Base-by-base conservation (phyloP, 2,888 invertebrate species). In the Cephus spinipes region DNA sequence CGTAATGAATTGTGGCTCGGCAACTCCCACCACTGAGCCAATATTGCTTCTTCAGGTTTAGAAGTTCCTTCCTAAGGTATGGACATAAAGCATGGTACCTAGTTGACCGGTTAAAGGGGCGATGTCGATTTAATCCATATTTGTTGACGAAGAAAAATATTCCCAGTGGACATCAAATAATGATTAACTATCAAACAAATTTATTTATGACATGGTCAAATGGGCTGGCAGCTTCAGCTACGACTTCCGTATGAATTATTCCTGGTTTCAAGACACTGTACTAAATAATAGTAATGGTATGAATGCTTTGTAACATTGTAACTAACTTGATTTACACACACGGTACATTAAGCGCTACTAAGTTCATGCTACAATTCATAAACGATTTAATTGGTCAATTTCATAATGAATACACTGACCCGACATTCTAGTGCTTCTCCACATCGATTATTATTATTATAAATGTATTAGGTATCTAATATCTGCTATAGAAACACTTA, bases 41-140 rank as follows among this genome's bases (percentile, higher is more conserved):
- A 89, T 89, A 89, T 89, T 89, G 87, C 89, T 89, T 88, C 87
- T 88, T 89, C 86, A 85, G 85, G 87, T 85, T 87, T 87, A 87
- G 87, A 87, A 89, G 87, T 83, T 84, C 77, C 80, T 80, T 78
- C 69, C 31, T 12, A 31, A n/a, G 4, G 68, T 55, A 30, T 12
- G 40, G 68, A 32, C 55, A 12, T n/a, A 32, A 15, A 75, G 68
- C 55, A 15, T 6, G 68, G n/a, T n/a, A 30, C 6, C 68, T 6
- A n/a, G 31, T 11, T 31, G 12, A 30, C 11, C 40, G 69, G 76
- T 77, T 79, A 79, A 79, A 77, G 76, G 75, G 74, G 75, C 76
- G 36, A 73, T 71, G 34, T 34, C 74, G 71, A 76, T 76, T 79
- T 55, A 23, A 55, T 55, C 55, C 0, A 55, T 23, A 23, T 55